Evolutionary conservation across 1,140 invertebrate species (phyloP).

Genomic region (Caenorhabditis tropicalis): DNA sequence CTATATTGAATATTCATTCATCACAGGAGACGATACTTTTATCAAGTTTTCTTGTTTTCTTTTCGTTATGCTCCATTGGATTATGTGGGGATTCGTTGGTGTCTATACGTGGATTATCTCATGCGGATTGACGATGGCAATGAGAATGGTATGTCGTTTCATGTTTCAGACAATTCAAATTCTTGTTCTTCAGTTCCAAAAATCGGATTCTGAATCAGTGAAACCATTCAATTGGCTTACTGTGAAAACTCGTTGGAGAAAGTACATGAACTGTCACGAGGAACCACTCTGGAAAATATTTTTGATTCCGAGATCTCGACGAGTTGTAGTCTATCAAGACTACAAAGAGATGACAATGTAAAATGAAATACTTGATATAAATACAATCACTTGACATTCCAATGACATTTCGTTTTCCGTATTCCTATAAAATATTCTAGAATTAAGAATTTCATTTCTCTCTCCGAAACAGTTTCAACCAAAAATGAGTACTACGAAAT

Average conservation of each 20-base stretch:
- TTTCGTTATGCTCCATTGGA: slow-evolving; percentile 1
- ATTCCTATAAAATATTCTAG: not conserved
- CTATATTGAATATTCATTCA: not conserved
- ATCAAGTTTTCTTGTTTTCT: not conserved
- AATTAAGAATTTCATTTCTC: not conserved
- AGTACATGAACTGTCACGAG: slow-evolving; percentile 31
- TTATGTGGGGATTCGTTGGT: slow-evolving; percentile 27
- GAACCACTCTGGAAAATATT: not conserved
- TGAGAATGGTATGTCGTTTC: not conserved
- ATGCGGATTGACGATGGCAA: not conserved
- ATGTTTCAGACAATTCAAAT: not conserved
- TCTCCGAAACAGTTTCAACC: not conserved
- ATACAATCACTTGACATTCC: not conserved
- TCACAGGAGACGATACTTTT: not conserved
- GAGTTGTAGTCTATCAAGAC: not conserved
- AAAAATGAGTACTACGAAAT: slow-evolving; percentile 8
- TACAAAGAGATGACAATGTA: slow-evolving; percentile 23
- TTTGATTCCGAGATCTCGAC: not conserved
- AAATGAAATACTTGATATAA: too few species aligned
- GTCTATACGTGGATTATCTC: not conserved
- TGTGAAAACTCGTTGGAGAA: not conserved
- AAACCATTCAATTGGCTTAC: slow-evolving; percentile 10
- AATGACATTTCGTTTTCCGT: not conserved
- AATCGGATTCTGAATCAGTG: not conserved
- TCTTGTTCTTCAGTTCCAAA: not conserved